A percentile compares a stretch with the other conserved stretches of the same genome.
Evolutionary conservation across 2,888 invertebrate genomes (phyloP).

Genomic region (Gastracanthus pulcherrimus): DNA sequence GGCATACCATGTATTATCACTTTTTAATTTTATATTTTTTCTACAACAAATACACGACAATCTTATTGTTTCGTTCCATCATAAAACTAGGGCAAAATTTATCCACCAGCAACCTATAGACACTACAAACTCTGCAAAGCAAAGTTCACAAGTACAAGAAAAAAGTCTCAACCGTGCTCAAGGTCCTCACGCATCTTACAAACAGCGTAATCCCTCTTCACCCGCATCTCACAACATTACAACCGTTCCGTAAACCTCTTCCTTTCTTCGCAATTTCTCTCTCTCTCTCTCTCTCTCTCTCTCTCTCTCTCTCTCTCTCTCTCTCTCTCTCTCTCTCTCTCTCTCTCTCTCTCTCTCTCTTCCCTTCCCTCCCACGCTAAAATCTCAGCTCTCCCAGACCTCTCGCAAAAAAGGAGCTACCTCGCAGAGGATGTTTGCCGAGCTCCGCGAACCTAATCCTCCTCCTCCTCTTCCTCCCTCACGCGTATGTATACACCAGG

Average conservation of each 20-base stretch:
- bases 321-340: background rate
- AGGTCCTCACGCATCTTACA: slow-evolving; percentile 25
- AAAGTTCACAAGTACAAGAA: background rate
- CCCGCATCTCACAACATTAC: slow-evolving; percentile 35
- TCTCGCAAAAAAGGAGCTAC: background rate
- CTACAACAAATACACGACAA: too few species aligned
- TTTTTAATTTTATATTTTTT: too few species aligned
- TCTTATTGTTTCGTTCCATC: too few species aligned
- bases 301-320: slow-evolving; percentile 2
- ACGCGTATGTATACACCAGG: background rate
- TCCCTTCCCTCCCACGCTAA: slow-evolving; percentile 25
- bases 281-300: background rate
- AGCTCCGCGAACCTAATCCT: slow-evolving; percentile 65
- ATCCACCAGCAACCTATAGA: too few species aligned
- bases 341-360: background rate
- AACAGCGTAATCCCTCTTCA: slow-evolving; percentile 43
- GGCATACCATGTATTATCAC: too few species aligned
- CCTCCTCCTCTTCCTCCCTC: slow-evolving; percentile 25
- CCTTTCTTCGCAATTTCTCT: slow-evolving; percentile 21
- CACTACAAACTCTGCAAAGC: too few species aligned
- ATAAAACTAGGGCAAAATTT: too few species aligned
- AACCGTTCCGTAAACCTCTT: slow-evolving; percentile 16
- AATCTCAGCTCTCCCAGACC: slow-evolving; percentile 9
- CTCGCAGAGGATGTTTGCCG: slow-evolving; percentile 65
- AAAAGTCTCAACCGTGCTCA: background rate